Conservation (phyloP, 2,888 invertebrate genomes). For the Unio pictorum region DNA sequence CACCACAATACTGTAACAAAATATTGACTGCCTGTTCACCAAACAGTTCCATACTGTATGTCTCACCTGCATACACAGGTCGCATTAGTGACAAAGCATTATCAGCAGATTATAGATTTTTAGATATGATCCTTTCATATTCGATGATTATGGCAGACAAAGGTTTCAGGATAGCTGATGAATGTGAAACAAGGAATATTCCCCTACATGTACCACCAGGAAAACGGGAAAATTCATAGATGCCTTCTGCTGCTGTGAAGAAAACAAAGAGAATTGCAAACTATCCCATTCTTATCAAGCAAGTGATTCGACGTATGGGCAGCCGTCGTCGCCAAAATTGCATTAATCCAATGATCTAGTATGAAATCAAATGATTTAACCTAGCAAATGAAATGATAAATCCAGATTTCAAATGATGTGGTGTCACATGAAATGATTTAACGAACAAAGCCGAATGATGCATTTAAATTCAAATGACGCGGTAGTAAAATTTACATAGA, state of each 20-base stretch:
- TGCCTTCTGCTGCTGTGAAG: slow-evolving; percentile 19
- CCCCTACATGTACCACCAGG: slow-evolving; percentile 28
- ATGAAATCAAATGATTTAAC: slow-evolving; percentile 35
- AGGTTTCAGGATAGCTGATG: too few species aligned
- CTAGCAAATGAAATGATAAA: slow-evolving; percentile 33
- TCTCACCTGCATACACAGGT: too few species aligned
- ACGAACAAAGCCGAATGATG: slow-evolving; percentile 20
- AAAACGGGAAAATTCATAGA: slow-evolving; percentile 26
- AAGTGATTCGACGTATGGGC: too few species aligned
- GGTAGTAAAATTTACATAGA: too few species aligned
- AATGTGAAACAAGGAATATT: too few species aligned
- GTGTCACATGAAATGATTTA: too few species aligned
- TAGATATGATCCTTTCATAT: slow-evolving; percentile 19
- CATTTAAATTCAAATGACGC: slow-evolving; percentile 7
- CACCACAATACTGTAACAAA: slow-evolving; percentile 44
- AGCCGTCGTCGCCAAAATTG: too few species aligned
- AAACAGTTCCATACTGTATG: slow-evolving; percentile 32
- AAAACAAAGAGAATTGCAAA: slow-evolving; percentile 34
- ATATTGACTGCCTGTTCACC: slow-evolving; percentile 28
- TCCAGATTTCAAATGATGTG: slow-evolving; percentile 36
- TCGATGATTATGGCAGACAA: too few species aligned
- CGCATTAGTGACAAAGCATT: slow-evolving; percentile 31
- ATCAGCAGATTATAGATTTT: slow-evolving; percentile 21
- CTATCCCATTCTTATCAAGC: too few species aligned
- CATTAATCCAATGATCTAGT: too few species aligned